phyloP scores from a whole-genome alignment of 2,888 invertebrate species.

The Chymomyza procnemis region DNA sequence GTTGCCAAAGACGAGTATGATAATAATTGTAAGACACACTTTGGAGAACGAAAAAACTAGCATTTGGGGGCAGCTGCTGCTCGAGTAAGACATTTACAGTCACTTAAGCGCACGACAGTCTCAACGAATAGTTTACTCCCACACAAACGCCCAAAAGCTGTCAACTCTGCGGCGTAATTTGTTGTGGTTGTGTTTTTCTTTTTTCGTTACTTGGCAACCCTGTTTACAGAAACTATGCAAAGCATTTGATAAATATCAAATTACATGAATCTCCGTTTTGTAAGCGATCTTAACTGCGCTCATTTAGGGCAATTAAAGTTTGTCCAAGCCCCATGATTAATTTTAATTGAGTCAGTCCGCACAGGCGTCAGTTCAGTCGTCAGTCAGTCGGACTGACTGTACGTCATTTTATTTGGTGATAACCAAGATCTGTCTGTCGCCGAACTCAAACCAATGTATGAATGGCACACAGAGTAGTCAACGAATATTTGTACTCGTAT shows the following conservation, averaged over 20 bases:
- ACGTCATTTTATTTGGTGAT: background rate
- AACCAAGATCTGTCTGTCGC: background rate
- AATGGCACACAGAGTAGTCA: background rate
- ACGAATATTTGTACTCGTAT: background rate
- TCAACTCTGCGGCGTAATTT: too few relatives aligned
- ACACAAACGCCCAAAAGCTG: too few relatives aligned
- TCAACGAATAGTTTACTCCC: too few relatives aligned
- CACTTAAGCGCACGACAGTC: too few relatives aligned
- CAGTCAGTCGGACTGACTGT: too few relatives aligned
- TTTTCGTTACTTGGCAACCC: background rate
- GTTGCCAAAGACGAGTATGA: too few relatives aligned
- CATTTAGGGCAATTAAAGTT: constrained; percentile 48
- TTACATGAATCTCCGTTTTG: constrained; percentile 17
- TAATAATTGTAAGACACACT: too few relatives aligned
- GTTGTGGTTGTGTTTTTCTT: too few relatives aligned
- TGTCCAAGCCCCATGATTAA: constrained; percentile 50
- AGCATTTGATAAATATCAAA: constrained; percentile 1
- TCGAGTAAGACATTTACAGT: too few relatives aligned
- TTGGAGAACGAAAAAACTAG: too few relatives aligned
- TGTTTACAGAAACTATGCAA: background rate
- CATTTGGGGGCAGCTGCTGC: too few relatives aligned
- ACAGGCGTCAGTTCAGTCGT: too few relatives aligned
- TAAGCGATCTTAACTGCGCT: background rate
- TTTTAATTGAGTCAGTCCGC: constrained; percentile 56
- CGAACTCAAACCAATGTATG: background rate